These are phyloP conservation scores for Sarcophaga caerulescens DNA, from an alignment of 2,888 invertebrate genomes.

Conservation along the genomic window DNA sequence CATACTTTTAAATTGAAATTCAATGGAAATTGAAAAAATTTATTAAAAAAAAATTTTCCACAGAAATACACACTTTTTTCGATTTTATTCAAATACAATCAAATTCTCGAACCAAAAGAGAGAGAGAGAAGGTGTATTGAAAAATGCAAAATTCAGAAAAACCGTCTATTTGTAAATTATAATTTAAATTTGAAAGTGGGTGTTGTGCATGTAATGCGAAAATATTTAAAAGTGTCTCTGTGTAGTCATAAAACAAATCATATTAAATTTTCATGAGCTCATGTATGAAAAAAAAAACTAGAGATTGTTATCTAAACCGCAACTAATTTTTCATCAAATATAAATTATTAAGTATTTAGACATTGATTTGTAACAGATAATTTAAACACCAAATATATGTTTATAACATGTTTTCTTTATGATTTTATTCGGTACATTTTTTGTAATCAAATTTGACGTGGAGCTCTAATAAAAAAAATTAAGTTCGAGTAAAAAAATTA, in stretches of 20 bases:
- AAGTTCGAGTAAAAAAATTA: too few relatives aligned
- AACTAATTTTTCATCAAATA: neutral
- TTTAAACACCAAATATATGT: neutral
- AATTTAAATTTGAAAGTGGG: neutral
- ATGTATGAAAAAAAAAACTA: too few relatives aligned
- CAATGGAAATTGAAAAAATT: constrained; percentile 11
- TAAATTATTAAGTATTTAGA: neutral
- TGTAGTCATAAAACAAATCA: neutral
- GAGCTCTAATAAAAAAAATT: too few relatives aligned
- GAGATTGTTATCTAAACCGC: too few relatives aligned
- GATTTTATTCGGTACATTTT: neutral
- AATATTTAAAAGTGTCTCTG: neutral
- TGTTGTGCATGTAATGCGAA: neutral
- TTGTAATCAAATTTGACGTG: neutral
- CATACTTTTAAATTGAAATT: constrained; percentile 1
- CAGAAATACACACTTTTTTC: neutral
- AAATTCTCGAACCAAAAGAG: neutral
- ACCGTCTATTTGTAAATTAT: neutral
- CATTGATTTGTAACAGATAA: neutral
- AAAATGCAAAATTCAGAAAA: neutral
- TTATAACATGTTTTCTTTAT: neutral
- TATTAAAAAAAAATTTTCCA: neutral
- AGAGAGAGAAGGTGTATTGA: neutral
- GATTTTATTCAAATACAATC: neutral
- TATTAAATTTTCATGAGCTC: too few relatives aligned